These are phyloP conservation scores for Sebastes schlegelii DNA, from an alignment of 2,113 vertebrate species.

Conservation along the genomic window DNA sequence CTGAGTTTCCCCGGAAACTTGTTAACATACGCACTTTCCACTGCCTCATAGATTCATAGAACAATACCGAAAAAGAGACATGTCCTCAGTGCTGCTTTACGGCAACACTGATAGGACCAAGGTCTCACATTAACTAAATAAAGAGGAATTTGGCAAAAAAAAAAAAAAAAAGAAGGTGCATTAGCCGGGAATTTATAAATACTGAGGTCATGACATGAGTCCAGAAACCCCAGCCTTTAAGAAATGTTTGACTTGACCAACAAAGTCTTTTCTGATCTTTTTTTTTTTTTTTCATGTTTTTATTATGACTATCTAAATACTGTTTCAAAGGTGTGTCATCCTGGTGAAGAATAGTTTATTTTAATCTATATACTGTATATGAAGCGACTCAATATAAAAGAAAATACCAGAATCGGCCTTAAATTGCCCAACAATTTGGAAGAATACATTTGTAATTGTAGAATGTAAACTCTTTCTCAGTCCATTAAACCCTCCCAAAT, in stretches of 20 bases:
- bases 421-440: not conserved
- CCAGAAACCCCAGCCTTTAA: not conserved
- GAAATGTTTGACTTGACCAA: not conserved
- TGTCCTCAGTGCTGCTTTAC: not conserved
- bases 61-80: not conserved
- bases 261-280: not conserved
- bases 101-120: not conserved
- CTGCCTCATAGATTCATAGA: not conserved
- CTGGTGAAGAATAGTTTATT: not conserved
- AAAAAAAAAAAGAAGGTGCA: not conserved
- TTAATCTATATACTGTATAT: not conserved
- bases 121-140: not conserved
- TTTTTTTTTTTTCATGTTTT: too few species aligned
- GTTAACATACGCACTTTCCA: slow-evolving; percentile 22
- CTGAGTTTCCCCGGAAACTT: not conserved
- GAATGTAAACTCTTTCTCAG: not conserved
- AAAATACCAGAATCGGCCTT: not conserved
- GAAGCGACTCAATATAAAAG: not conserved
- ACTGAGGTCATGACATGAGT: not conserved
- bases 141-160: not conserved
- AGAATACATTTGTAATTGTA: not conserved
- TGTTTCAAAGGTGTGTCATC: not conserved
- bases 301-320: not conserved
- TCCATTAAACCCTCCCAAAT: slow-evolving; percentile 17
- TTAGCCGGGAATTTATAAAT: not conserved